Conservation (phyloP, 2,113 vertebrate species). For the Uropsilus gracilis region DNA sequence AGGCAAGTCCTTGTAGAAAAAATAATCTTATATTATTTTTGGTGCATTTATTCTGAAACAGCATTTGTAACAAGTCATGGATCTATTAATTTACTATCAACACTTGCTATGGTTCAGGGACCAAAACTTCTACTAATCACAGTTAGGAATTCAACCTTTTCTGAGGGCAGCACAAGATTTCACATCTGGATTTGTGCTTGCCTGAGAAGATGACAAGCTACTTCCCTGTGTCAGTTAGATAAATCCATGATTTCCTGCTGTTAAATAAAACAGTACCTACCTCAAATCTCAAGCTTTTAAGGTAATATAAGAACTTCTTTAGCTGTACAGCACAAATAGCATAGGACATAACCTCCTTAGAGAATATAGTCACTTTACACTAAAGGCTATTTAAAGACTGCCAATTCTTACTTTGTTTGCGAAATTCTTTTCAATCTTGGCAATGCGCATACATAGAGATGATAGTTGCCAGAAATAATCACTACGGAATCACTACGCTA, state of each 20-base stretch:
- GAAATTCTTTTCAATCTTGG: constrained; percentile 6
- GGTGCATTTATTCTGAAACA: neutral
- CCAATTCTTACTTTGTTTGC: neutral
- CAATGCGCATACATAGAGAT: neutral
- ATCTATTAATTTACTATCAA: neutral
- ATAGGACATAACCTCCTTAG: neutral
- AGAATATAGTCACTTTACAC: constrained; percentile 12
- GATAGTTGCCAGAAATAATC: neutral
- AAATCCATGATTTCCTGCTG: constrained; percentile 19
- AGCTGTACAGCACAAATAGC: neutral
- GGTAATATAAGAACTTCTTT: neutral
- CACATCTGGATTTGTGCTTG: constrained; percentile 11
- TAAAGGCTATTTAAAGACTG: neutral
- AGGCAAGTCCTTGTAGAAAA: neutral
- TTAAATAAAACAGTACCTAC: neutral
- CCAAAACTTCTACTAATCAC: neutral
- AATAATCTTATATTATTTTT: neutral
- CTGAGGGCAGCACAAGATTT: neutral
- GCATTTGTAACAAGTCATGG: neutral
- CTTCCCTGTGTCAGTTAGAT: neutral
- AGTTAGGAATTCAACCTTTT: constrained; percentile 10
- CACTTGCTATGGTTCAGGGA: constrained; percentile 4
- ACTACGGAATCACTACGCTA: neutral
- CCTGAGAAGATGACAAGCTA: neutral
- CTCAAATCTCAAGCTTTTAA: neutral